phyloP scores from a whole-genome alignment of 1,140 invertebrate species.

The Neotoxoptera formosana region DNA sequence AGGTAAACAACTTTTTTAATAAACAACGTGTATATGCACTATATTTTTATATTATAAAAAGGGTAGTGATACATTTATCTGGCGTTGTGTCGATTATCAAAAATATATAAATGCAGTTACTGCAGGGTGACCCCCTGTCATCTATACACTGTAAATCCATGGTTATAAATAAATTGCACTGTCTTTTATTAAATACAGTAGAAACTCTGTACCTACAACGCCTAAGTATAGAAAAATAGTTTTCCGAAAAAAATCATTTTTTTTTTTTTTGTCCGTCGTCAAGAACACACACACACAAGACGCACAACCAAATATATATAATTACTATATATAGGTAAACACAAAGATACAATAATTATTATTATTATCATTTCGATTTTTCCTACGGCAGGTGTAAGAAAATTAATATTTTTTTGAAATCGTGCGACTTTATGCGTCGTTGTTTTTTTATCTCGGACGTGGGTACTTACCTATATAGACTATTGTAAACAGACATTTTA shows the following conservation, averaged over 20 bases:
- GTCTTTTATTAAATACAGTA: not conserved
- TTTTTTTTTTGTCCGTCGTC: not conserved
- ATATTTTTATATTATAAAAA: too few species aligned
- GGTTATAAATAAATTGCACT: not conserved
- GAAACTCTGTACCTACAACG: too few species aligned
- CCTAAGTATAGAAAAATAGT: not conserved
- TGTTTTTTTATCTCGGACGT: not conserved
- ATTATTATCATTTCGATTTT: not conserved
- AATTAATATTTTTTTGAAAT: conserved; percentile 19
- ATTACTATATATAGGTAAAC: not conserved
- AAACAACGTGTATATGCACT: too few species aligned
- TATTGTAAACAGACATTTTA: conserved; percentile 6
- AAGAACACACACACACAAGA: not conserved
- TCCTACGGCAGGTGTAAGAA: not conserved
- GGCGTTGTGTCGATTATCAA: too few species aligned
- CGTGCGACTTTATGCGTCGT: not conserved
- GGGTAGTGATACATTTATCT: too few species aligned
- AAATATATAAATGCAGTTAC: too few species aligned
- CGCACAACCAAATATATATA: too few species aligned
- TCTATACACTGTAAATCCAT: not conserved
- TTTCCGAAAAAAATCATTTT: not conserved
- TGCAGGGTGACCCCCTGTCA: too few species aligned
- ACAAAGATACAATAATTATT: not conserved
- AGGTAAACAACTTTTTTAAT: too few species aligned
- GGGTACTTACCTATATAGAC: not conserved